Evolutionary conservation across 2,888 invertebrate species (phyloP).

Genomic region (Metellina segmentata): DNA sequence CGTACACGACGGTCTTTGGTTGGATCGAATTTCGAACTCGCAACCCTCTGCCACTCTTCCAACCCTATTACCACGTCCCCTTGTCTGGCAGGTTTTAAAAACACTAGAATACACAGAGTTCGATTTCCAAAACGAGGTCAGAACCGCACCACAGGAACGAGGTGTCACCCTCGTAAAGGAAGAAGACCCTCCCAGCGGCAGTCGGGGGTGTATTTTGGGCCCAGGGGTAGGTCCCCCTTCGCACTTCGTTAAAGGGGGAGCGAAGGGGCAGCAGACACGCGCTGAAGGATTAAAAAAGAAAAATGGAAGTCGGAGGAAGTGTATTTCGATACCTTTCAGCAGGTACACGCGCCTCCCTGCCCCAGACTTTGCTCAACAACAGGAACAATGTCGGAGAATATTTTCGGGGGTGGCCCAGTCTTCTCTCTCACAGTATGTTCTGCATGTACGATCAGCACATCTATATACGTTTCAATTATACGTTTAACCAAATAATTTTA

Average conservation of each 20-base stretch:
- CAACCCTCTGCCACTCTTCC: background rate
- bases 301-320: slow-evolving; percentile 26
- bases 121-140: background rate
- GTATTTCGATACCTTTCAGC: slow-evolving; percentile 53
- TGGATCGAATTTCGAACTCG: background rate
- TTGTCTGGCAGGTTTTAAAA: too few species aligned
- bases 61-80: too few species aligned
- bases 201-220: background rate
- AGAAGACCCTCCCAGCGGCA: background rate
- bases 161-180: too few species aligned
- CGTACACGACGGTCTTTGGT: too few species aligned
- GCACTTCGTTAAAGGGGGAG: slow-evolving; percentile 62
- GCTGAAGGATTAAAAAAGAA: slow-evolving; percentile 20
- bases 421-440: background rate
- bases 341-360: slow-evolving; percentile 5
- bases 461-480: too few species aligned
- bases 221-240: slow-evolving; percentile 28
- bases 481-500: too few species aligned
- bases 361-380: too few species aligned
- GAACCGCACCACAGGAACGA: background rate
- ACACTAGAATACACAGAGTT: too few species aligned
- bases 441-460: background rate
- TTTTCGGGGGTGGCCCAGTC: background rate
- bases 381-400: too few species aligned
- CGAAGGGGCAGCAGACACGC: slow-evolving; percentile 21